Conservation (phyloP, 2,888 invertebrate genomes). For the Maniola hyperantus region DNA sequence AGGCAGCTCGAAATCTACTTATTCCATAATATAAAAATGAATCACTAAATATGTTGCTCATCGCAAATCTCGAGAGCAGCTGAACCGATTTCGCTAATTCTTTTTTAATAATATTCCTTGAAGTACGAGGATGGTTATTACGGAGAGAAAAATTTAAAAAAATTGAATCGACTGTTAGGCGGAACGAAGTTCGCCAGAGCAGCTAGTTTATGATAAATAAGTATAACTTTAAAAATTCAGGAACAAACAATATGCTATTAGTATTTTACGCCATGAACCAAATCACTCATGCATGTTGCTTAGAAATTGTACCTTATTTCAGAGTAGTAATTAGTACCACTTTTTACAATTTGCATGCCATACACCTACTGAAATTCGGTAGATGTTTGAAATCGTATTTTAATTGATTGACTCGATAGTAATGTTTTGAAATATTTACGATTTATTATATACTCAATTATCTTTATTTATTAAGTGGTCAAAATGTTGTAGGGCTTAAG, state of each 20-base stretch:
- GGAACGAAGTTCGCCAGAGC: too few relatives aligned
- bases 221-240: slow-evolving; percentile 10
- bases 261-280: slow-evolving; percentile 13
- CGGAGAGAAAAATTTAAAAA: too few relatives aligned
- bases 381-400: slow-evolving; percentile 19
- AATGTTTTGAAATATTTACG: slow-evolving; percentile 16
- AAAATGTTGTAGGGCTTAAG: slow-evolving; percentile 43
- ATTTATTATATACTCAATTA: slow-evolving; percentile 43
- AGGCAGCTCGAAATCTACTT: slow-evolving; percentile 22
- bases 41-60: too few relatives aligned
- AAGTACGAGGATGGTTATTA: too few relatives aligned
- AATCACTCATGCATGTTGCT: slow-evolving; percentile 11
- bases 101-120: too few relatives aligned
- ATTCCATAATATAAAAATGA: too few relatives aligned
- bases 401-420: background rate
- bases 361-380: slow-evolving; percentile 2
- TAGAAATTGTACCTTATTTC: slow-evolving; percentile 3
- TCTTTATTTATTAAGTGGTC: slow-evolving; percentile 51
- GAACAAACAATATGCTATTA: slow-evolving; percentile 4
- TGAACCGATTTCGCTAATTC: too few relatives aligned
- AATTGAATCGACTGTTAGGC: too few relatives aligned
- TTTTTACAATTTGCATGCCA: background rate
- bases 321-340: background rate
- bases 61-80: too few relatives aligned
- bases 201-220: slow-evolving; percentile 3